These are phyloP conservation scores for Rotaria socialis DNA, from an alignment of 2,888 invertebrate genomes.

Conservation along the genomic window DNA sequence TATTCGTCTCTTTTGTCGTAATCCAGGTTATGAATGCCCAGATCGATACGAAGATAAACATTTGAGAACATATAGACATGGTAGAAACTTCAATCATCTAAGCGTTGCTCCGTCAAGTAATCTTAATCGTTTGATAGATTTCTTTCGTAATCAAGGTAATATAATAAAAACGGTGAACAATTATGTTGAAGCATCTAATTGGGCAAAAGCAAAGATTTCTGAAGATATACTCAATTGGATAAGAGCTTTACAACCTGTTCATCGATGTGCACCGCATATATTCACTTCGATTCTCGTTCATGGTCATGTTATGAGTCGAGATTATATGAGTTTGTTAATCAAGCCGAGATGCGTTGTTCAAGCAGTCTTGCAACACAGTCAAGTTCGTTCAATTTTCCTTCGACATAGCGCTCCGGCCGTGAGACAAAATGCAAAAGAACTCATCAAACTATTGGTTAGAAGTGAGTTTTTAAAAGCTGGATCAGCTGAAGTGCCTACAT, in stretches of 20 bases:
- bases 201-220: background rate
- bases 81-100: background rate
- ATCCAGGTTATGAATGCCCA: background rate
- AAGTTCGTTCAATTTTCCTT: background rate
- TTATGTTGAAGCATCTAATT: background rate
- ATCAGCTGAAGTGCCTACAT: background rate
- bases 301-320: constrained; percentile 19
- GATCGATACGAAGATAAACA: background rate
- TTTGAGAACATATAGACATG: background rate
- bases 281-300: background rate
- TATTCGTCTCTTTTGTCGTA: background rate
- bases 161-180: background rate
- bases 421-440: background rate
- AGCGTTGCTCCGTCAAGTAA: background rate
- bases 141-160: background rate
- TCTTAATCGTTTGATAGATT: background rate
- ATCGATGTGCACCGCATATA: background rate
- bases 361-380: background rate
- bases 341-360: background rate
- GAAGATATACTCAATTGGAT: background rate
- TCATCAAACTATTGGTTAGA: background rate
- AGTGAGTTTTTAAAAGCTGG: background rate
- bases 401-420: background rate
- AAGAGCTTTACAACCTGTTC: background rate
- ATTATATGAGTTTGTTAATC: background rate